Percentiles rank a stretch among this genome's conserved stretches.
These are phyloP conservation scores for Bombus breviceps DNA, from an alignment of 1,140 invertebrate species.

Conservation along the genomic window DNA sequence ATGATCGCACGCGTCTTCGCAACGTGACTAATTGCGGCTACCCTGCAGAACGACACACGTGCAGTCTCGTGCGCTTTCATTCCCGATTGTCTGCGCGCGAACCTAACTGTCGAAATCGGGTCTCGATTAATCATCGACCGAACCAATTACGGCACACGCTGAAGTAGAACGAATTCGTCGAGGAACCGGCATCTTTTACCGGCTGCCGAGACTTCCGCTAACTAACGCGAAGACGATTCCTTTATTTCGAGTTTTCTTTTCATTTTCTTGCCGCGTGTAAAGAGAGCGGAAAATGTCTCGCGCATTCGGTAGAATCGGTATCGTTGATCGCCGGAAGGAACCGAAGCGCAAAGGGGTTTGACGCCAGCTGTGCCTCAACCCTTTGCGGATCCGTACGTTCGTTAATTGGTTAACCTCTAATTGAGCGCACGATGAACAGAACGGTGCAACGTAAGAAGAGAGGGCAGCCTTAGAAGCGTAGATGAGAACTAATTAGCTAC, in stretches of 20 bases:
- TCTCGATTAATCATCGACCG: conserved; percentile 41
- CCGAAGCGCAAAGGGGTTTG: background rate
- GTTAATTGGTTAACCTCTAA: conserved; percentile 56
- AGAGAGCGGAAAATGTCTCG: background rate
- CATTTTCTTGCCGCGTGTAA: no score
- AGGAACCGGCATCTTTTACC: background rate
- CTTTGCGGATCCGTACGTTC: conserved; percentile 28
- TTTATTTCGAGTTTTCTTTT: background rate
- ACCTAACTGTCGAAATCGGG: conserved; percentile 4
- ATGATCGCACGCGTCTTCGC: conserved; percentile 13
- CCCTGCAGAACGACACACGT: conserved; percentile 3
- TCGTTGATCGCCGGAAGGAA: background rate
- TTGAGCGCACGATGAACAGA: conserved; percentile 52
- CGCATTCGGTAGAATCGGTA: background rate
- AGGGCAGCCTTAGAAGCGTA: conserved; percentile 74
- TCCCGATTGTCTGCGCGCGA: background rate
- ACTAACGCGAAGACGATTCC: background rate
- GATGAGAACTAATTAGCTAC: conserved; percentile 72
- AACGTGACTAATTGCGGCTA: conserved; percentile 39
- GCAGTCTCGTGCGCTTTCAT: conserved; percentile 9
- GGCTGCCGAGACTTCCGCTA: no score
- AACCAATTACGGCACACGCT: conserved; percentile 45
- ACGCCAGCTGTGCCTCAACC: conserved; percentile 10
- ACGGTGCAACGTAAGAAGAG: conserved; percentile 69
- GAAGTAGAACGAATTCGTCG: background rate